These are phyloP conservation scores for Dendroctonus valens DNA, from an alignment of 1,140 invertebrate genomes.

Conservation along the genomic window DNA sequence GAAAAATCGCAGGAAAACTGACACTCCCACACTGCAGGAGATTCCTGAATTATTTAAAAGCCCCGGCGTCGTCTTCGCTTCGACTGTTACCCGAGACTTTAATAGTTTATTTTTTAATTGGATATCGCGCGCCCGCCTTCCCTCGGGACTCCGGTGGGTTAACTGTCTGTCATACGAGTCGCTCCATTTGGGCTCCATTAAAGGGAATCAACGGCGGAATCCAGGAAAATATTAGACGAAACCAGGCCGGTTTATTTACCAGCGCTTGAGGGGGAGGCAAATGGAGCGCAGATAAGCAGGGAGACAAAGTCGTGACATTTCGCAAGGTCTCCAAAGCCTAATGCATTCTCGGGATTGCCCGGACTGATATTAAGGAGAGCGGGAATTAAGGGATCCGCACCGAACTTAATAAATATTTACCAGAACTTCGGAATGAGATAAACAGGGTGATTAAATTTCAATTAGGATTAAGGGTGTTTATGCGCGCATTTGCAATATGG, in stretches of 20 bases:
- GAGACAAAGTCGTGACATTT: conserved; percentile 12
- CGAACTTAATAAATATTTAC: conserved; percentile 22
- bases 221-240: conserved; percentile 25
- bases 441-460: conserved; percentile 20
- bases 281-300: conserved; percentile 17
- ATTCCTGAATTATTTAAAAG: conserved; percentile 18
- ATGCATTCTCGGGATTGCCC: conserved; percentile 16
- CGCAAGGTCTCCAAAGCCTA: not conserved
- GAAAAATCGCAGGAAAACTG: too few relatives aligned
- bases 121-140: conserved; percentile 34
- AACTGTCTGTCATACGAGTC: conserved; percentile 41
- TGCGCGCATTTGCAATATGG: not conserved
- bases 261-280: conserved; percentile 15
- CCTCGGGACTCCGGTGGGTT: conserved; percentile 26
- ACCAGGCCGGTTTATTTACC: conserved; percentile 20
- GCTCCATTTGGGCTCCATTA: conserved; percentile 30
- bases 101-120: conserved; percentile 46
- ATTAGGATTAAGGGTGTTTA: conserved; percentile 23
- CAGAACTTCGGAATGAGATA: conserved; percentile 16
- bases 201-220: conserved; percentile 16
- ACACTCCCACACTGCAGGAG: not conserved
- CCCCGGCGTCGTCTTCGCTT: conserved; percentile 2
- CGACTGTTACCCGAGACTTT: conserved; percentile 34
- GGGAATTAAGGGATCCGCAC: conserved; percentile 13
- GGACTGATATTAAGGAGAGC: conserved; percentile 16